Evolutionary conservation across 2,888 invertebrate species (phyloP).

Genomic region (Rhyacophila evoluta): DNA sequence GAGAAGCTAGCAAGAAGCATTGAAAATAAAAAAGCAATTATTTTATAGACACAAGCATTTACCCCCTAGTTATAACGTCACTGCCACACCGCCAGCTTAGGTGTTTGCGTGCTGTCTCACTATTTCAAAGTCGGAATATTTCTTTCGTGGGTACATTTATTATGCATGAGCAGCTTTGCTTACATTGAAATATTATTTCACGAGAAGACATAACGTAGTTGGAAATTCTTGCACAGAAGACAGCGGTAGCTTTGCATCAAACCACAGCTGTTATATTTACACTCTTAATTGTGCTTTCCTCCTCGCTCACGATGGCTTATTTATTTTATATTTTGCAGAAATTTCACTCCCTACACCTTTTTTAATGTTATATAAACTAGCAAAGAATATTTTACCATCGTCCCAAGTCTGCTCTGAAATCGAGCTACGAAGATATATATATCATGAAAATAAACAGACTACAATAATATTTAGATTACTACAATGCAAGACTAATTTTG

Average conservation of each 20-base stretch:
- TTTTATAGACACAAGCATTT: background rate
- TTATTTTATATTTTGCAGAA: background rate
- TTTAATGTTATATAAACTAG: too few relatives aligned
- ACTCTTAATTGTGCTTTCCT: slow-evolving; percentile 40
- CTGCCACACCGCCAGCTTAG: slow-evolving; percentile 18
- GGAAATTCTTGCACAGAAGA: slow-evolving; percentile 27
- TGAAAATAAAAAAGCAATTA: too few relatives aligned
- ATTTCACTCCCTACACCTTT: background rate
- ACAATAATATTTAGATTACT: too few relatives aligned
- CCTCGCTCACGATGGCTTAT: background rate
- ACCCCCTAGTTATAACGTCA: background rate
- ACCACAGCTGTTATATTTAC: slow-evolving; percentile 31
- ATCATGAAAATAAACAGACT: too few relatives aligned
- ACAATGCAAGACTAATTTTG: too few relatives aligned
- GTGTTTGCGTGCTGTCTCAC: slow-evolving; percentile 32
- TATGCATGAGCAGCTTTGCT: slow-evolving; percentile 42
- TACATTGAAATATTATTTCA: slow-evolving; percentile 47
- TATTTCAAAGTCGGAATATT: slow-evolving; percentile 40
- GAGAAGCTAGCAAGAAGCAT: too few relatives aligned
- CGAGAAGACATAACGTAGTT: slow-evolving; percentile 27
- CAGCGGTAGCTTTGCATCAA: slow-evolving; percentile 25
- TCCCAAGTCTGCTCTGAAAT: too few relatives aligned
- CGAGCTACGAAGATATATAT: too few relatives aligned
- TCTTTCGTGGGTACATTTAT: slow-evolving; percentile 31
- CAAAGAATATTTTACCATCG: too few relatives aligned